A percentile compares a stretch with the other conserved stretches of the same genome.
Evolutionary conservation across 2,888 invertebrate genomes (phyloP).

Genomic region (Apeira syringaria): DNA sequence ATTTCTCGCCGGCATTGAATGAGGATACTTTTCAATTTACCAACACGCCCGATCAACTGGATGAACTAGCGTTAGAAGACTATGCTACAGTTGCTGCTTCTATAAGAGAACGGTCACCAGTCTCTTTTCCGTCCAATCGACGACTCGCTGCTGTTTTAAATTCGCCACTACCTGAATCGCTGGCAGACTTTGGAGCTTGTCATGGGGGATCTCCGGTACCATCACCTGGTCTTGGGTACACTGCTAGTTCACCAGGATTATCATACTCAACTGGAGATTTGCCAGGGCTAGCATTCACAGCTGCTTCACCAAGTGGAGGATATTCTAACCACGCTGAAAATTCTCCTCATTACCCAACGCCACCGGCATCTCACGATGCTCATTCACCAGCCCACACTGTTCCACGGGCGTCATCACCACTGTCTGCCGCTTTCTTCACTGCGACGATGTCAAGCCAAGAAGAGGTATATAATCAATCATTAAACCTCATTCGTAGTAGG

Average conservation of each 20-base stretch:
- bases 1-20: constrained; percentile 86
- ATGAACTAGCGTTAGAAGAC: constrained; percentile 85
- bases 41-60: constrained; percentile 84
- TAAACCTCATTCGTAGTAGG: too few species aligned
- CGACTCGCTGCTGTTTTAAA: constrained; percentile 90
- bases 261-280: constrained; percentile 89
- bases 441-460: constrained; percentile 93
- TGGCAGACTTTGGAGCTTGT: constrained; percentile 93
- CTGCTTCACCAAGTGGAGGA: constrained; percentile 67
- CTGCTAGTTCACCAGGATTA: constrained; percentile 85
- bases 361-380: constrained; percentile 94
- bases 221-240: constrained; percentile 79
- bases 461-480: constrained; percentile 83
- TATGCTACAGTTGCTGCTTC: constrained; percentile 84
- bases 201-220: constrained; percentile 83
- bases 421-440: constrained; percentile 93
- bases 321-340: constrained; percentile 70
- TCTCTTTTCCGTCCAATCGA: constrained; percentile 86
- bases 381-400: constrained; percentile 85
- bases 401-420: constrained; percentile 90
- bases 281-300: constrained; percentile 67
- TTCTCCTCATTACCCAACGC: constrained; percentile 93
- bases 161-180: constrained; percentile 90
- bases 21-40: constrained; percentile 90
- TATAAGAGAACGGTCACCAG: constrained; percentile 82